These are phyloP conservation scores for Albula goreensis DNA, from an alignment of 2,113 vertebrate genomes.

Conservation along the genomic window DNA sequence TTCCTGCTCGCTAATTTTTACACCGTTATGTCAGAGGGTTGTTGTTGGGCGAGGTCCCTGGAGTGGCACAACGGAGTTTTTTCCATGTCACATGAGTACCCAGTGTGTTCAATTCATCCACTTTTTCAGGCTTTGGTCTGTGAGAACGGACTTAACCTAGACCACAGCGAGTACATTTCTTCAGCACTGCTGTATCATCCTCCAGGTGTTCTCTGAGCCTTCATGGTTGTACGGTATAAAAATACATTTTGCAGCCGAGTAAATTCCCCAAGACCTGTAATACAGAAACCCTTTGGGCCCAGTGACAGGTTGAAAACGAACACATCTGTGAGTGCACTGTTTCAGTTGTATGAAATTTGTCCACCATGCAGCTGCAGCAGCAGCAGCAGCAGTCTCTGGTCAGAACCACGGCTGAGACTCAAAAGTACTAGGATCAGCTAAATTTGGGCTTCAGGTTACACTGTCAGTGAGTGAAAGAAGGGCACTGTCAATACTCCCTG, in stretches of 20 bases:
- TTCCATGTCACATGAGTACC: not conserved
- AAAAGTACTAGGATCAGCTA: not conserved
- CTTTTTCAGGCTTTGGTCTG: not conserved
- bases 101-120: not conserved
- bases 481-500: not conserved
- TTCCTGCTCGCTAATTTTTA: constrained; percentile 27
- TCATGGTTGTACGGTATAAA: not conserved
- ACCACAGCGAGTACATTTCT: not conserved
- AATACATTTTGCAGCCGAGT: not conserved
- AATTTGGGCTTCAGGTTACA: not conserved
- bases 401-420: not conserved
- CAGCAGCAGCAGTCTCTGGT: not conserved
- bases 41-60: not conserved
- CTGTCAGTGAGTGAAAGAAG: not conserved
- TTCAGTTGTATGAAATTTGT: not conserved
- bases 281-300: not conserved
- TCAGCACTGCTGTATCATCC: too few species aligned
- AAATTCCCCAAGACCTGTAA: not conserved
- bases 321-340: not conserved
- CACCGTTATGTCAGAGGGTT: constrained; percentile 21
- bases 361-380: not conserved
- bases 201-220: not conserved
- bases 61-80: not conserved
- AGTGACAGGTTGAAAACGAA: not conserved
- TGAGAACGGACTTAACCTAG: not conserved